Base-by-base conservation (phyloP, 2,888 invertebrate genomes). In the Microctonus hyperodae region DNA sequence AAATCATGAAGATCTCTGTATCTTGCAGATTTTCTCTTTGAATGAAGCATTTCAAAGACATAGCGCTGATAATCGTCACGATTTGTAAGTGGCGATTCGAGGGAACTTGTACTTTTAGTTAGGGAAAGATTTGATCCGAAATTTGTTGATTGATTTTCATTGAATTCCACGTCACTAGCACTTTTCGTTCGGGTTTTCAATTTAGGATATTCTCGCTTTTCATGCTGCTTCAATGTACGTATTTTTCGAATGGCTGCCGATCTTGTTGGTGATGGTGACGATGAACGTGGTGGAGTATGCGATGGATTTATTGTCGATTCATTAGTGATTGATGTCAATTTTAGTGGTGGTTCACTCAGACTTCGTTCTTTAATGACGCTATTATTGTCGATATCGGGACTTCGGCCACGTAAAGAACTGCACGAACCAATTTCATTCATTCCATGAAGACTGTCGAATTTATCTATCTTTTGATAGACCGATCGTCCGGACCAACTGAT, bases 1-100 rank as follows among this genome's bases (percentile, higher is more conserved):
- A 96, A 94, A 65, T 91, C 90, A 79, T 93, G 93, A 1, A 97
- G 86, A 75, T 95, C 95, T 59, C 91, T 89, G 83, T 96, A 97
- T 69, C 92, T 88, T 66, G 92, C 92, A 0, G 93, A 93, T 81
- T 90, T 90, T 61, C 87, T 87, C 73, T 89, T 89, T 2, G 90
- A 87, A 65, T 90, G 88, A 75, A 90, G 83, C 76, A 91, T 84
- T 73, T 91, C 91, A 33, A 87, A 84, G 55, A 92, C 85, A 75
- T 92, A 92, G 70, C 88, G 88, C 72, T 89, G 90, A 77, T 91
- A 91, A 70, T 91, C 90, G 22, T 88, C 88, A 74, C 88, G 88
- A 75, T 86, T 85, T 16, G 79, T 64, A 0, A 80, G 79, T 0
- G 85, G 83, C 1, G 79, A 71, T 69, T 85, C 85, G 16, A 87